These are phyloP conservation scores for Oreochromis mossambicus DNA, from an alignment of 2,797 vertebrate species.

Conservation along the genomic window DNA sequence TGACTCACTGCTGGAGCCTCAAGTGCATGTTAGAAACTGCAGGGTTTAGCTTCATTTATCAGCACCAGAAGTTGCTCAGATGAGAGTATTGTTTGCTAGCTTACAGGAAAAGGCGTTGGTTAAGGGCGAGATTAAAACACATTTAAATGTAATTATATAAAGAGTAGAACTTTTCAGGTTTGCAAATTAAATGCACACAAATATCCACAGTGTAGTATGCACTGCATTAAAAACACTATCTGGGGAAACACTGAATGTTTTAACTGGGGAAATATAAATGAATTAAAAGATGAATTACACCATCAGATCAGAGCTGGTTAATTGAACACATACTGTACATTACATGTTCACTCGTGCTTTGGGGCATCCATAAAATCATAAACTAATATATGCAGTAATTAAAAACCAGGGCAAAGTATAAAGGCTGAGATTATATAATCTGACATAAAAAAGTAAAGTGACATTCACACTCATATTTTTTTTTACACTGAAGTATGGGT, in stretches of 20 bases:
- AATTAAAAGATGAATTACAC: conserved; percentile 12
- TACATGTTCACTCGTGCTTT: neutral
- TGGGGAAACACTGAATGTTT: conserved; percentile 10
- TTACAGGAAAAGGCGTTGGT: neutral
- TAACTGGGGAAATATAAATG: conserved; percentile 35
- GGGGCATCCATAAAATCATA: neutral
- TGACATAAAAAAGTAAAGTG: neutral
- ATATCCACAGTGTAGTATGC: neutral
- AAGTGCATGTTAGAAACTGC: neutral
- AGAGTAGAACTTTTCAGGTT: neutral
- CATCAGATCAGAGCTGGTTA: neutral
- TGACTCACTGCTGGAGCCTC: neutral
- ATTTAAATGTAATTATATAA: conserved; percentile 40
- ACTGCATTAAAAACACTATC: neutral
- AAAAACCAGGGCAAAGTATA: neutral
- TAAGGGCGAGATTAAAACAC: conserved; percentile 30
- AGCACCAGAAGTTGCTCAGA: neutral
- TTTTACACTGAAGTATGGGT: neutral
- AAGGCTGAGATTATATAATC: neutral
- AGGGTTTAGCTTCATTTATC: neutral
- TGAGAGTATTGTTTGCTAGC: neutral
- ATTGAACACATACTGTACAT: neutral
- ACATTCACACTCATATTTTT: neutral
- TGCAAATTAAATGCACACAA: no score
- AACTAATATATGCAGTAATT: neutral